These are phyloP conservation scores for Ceyx melanurus DNA, from an alignment of 2,113 vertebrate species.

Conservation along the genomic window DNA sequence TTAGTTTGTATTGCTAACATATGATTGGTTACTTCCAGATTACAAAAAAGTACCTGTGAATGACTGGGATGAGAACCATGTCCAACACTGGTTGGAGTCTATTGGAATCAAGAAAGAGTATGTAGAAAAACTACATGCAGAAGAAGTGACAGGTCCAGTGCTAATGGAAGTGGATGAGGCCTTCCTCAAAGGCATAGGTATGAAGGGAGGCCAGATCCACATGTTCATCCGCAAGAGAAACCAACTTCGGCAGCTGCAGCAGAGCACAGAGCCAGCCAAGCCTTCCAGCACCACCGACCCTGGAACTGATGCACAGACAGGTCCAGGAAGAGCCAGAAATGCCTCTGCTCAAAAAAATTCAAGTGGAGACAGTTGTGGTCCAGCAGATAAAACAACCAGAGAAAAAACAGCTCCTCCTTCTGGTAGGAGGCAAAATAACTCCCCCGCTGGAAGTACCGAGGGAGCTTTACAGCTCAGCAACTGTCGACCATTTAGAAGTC, in stretches of 20 bases:
- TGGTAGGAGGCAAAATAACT: not conserved
- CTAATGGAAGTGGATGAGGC: constrained; percentile 68
- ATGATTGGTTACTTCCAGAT: constrained; percentile 25
- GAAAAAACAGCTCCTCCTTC: not conserved
- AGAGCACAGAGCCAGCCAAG: not conserved
- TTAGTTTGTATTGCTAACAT: not conserved
- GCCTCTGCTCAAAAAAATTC: rapidly evolving
- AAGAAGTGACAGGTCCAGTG: constrained; percentile 78
- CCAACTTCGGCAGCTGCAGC: not conserved
- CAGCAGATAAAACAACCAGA: not conserved
- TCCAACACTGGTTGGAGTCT: constrained; percentile 76
- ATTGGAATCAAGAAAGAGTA: constrained; percentile 76
- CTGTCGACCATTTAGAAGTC: constrained; percentile 73
- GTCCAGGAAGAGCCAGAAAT: not conserved
- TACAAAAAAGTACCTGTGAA: constrained; percentile 47
- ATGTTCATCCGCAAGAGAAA: constrained; percentile 75
- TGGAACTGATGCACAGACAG: rapidly evolving
- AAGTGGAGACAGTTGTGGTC: not conserved
- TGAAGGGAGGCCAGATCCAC: constrained; percentile 78
- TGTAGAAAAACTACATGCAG: constrained; percentile 64
- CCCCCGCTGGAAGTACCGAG: not conserved
- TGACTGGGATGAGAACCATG: constrained; percentile 77
- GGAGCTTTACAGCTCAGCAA: constrained; percentile 23
- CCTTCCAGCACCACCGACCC: not conserved
- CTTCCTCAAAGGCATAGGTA: constrained; percentile 71